phyloP scores from a whole-genome alignment of 2,797 vertebrate species.

The Rhinoraja longicauda region DNA sequence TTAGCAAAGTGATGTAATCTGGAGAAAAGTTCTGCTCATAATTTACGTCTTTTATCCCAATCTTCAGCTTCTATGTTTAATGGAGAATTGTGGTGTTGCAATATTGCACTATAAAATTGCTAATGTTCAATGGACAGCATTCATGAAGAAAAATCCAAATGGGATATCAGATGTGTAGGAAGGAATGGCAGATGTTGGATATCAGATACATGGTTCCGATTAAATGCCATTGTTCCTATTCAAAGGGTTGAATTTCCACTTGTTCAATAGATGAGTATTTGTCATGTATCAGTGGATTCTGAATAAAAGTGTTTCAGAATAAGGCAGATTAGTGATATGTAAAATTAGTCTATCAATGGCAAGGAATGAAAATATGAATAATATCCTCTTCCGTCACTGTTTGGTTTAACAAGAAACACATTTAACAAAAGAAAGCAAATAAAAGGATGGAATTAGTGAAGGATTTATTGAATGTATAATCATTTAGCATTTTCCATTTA shows the following conservation, averaged over 20 bases:
- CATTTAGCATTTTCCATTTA: constrained; percentile 19
- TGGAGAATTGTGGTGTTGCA: background rate
- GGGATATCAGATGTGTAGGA: too few species aligned
- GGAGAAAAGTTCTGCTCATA: background rate
- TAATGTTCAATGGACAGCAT: background rate
- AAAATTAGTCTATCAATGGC: background rate
- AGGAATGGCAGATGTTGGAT: too few species aligned
- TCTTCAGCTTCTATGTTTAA: background rate
- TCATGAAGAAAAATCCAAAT: too few species aligned
- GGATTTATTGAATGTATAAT: constrained; percentile 2
- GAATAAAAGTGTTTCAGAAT: background rate
- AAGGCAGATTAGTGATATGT: background rate
- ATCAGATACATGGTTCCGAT: background rate
- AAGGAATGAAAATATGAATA: constrained; percentile 25
- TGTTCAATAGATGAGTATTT: background rate
- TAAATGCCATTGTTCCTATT: background rate
- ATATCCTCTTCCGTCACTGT: background rate
- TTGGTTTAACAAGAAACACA: background rate
- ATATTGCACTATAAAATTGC: background rate
- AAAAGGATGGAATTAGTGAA: background rate
- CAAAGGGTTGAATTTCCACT: background rate
- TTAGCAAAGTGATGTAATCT: background rate
- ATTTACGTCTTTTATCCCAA: background rate
- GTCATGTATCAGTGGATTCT: background rate
- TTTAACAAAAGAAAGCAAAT: background rate